Evolutionary conservation across 2,797 vertebrate species (phyloP).

Genomic region (Chelmon rostratus): DNA sequence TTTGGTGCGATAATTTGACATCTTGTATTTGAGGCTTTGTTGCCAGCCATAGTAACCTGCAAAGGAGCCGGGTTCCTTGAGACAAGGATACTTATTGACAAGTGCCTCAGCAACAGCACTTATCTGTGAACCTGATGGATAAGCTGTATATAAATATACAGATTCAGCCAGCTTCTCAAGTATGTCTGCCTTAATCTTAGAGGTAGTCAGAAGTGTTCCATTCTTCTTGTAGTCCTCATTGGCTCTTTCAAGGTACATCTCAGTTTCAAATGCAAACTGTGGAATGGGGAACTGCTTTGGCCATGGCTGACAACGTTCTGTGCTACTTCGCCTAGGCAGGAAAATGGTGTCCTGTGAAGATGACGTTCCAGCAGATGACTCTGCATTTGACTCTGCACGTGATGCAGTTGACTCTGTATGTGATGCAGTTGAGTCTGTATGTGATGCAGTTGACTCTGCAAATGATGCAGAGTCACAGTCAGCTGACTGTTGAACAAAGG

Average conservation of each 20-base stretch:
- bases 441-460: neutral
- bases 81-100: conserved; percentile 55
- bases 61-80: conserved; percentile 52
- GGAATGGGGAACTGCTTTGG: conserved; percentile 52
- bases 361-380: neutral
- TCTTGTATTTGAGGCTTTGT: conserved; percentile 56
- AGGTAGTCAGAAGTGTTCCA: conserved; percentile 31
- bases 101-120: conserved; percentile 50
- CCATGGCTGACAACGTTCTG: conserved; percentile 30
- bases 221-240: conserved; percentile 46
- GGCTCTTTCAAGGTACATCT: conserved; percentile 48
- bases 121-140: conserved; percentile 49
- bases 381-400: neutral
- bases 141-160: conserved; percentile 56
- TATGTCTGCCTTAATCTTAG: conserved; percentile 43
- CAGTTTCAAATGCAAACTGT: conserved; percentile 55
- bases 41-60: conserved; percentile 55
- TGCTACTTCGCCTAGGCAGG: neutral
- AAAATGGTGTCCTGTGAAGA: conserved; percentile 30
- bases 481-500: conserved; percentile 8
- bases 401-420: neutral
- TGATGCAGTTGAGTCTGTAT: conserved; percentile 1
- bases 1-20: conserved; percentile 45
- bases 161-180: conserved; percentile 44
- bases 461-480: conserved; percentile 28